Evolutionary conservation across 2,888 invertebrate genomes (phyloP).

Genomic region (Chironomus tentans): DNA sequence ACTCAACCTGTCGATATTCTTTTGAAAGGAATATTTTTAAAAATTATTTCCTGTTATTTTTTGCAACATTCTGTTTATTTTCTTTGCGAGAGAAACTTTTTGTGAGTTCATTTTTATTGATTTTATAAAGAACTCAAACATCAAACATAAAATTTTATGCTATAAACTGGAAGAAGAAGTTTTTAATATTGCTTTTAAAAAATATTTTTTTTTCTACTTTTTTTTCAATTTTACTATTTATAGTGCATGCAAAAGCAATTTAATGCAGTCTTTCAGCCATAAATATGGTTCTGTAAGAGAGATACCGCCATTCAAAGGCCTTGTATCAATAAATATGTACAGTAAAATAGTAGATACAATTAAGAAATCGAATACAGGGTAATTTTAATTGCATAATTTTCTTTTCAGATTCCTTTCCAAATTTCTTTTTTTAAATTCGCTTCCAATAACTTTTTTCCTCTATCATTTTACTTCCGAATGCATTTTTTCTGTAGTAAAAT

Average conservation of each 20-base stretch:
- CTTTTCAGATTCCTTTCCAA: background rate
- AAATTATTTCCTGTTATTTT: no score
- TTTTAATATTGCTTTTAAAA: constrained; percentile 8
- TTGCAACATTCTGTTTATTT: no score
- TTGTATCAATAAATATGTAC: constrained; percentile 36
- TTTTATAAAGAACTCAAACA: no score
- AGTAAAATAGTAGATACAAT: constrained; percentile 20
- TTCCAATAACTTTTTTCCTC: background rate
- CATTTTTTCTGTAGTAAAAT: background rate
- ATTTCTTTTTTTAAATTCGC: background rate
- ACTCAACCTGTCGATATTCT: background rate
- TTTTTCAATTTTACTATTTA: constrained; percentile 24
- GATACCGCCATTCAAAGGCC: constrained; percentile 42
- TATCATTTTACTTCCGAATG: background rate
- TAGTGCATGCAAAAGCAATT: constrained; percentile 41
- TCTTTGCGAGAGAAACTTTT: background rate
- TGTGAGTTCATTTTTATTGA: no score
- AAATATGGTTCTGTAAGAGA: constrained; percentile 36
- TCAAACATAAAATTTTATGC: no score
- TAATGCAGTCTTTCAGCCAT: constrained; percentile 37
- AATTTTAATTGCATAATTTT: constrained; percentile 7
- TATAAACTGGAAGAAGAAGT: no score
- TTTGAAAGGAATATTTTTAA: no score
- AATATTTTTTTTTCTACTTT: constrained; percentile 3
- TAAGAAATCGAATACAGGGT: constrained; percentile 22